Base-by-base conservation (phyloP, 2,888 invertebrate genomes). In the Bombyx huttoni region DNA sequence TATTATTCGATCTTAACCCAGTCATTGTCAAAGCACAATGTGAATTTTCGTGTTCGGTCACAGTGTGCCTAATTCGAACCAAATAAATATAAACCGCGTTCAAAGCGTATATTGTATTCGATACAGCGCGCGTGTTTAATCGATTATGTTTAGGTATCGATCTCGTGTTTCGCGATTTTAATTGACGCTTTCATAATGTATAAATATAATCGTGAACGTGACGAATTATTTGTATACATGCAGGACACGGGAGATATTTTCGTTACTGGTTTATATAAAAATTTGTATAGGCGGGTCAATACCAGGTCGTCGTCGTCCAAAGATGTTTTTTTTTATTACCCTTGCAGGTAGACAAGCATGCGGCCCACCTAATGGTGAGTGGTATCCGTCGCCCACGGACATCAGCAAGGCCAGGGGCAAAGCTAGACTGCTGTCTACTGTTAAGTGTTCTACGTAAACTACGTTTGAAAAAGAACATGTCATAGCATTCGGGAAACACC, bases 131-230 rank as follows among this genome's bases (percentile, higher is more conserved):
- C 82, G 81, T 83, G 81, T 76, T 81, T 73, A 85, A 86, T 86
- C 84, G 78, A 86, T 86, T 86, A 72, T 71, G 67, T 77, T 81
- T 79, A 81, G 78, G 81, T 74, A 72, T 83, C 78, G 77, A 75
- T 75, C 84, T 77, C 75, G 63, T 64, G 56, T 62, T 66, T 60
- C 63, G 64, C 35, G 62, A 54, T 56, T 70, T 65, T 64, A 66
- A 66, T 71, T 67, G 60, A 64, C 62, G 59, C 61, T 63, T 58
- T 47, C 46, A 47, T 45, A 55, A 58, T 54, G 52, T n/a, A 34
- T 46, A 50, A n/a, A 13, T 13, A 34, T 49, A 49, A 50, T 52
- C 34, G 34, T 40, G 40, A 40, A 40, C 40, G 40, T 40, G 40
- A 40, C 40, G 7, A 40, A 40, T 40, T 10, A 2, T 40, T 10